Evolutionary conservation across 2,888 invertebrate species (phyloP), one percentile per base, ranked within the genome.

Genomic region (Cryptocheilus praepositus): DNA sequence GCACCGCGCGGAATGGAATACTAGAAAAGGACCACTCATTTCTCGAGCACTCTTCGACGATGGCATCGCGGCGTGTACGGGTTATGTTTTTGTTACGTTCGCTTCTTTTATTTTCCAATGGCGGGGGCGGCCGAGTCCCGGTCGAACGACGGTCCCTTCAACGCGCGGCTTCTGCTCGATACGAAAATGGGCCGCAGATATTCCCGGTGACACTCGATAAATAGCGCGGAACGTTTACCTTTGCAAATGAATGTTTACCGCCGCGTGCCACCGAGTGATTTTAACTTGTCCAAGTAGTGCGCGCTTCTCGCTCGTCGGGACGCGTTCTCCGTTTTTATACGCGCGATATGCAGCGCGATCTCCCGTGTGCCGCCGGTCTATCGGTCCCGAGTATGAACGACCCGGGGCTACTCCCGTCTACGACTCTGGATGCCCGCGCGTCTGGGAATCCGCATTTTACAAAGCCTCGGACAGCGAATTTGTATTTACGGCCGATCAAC

Each of bases 1-100:
- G 49, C 18, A 16, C 49, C 49, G 49, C 49, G 49, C 53, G 25
- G 36, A 59, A 77, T 77, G 75, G 78, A 77, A 78, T 70, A 77
- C 75, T 74, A 74, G 77, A 70, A 70, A 71, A 78, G 77, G 79
- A 71, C 78, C 79, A 78, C 77, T 78, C 78, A 74, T 77, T 78
- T 54, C 77, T 77, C 73, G 77, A 77, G 77, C 67, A 77, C 77
- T 70, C 77, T 77, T 77, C 75, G 75, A 66, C 76, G 67, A 36
- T 73, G 78, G n/a, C 18, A 7, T 11, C 75, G 75, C 78, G 77
- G 68, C 75, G 75, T 36, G 36, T 65, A 75, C 79, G 8, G 36
- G 78, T 77, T 77, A 78, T 77, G 77, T 77, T 78, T 78, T 78
- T 78, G 77, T 78, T 78, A 71, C 71, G 67, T 71, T 65, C 73